Evolutionary conservation across 1,140 invertebrate genomes (phyloP), one percentile per base, ranked within the genome.

Genomic region (Cyrtorhinus lividipennis): DNA sequence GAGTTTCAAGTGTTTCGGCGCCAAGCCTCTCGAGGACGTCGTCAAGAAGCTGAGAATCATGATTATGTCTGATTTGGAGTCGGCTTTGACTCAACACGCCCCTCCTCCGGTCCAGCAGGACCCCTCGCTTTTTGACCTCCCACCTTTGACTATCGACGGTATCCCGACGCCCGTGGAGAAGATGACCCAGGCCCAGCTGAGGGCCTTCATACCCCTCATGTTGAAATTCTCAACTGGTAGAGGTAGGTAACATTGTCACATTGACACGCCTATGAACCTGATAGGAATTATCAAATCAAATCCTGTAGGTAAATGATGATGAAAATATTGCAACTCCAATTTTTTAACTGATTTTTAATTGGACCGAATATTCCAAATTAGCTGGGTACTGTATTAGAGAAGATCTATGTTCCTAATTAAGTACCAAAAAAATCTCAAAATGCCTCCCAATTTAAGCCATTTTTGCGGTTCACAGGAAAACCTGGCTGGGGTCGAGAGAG

Each of bases 131-230:
- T 95, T 95, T 74, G 94, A 97, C 78, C 77, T 98, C 71, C 94
- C 94, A 61, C 92, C 92, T 20, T 78, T 97, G 46, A 92, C 95
- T 66, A 94, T 98, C 68, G 94, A 97, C 76, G 94, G 90, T 48
- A 98, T 98, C 72, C 94, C 94, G 30, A 98, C 94, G 30, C 93
- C 93, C 1, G 92, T 98, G 0, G 94, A 98, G 75, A 97, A 97
- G 80, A 98, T 98, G 94, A 97, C 94, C 18, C 94, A 97, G 74
- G 94, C 94, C 44, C 94, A 97, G 74, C 76, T 98, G 48, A 77
- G 94, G 66, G 92, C 92, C 56, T 98, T 98, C 73, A 97, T 98
- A 68, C 94, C 94, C 45, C 80, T 97, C 63, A 98, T 98, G 94
- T 77, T 98, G 66, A 97, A 97, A 76, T 97, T 96, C 76, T 96